phyloP scores from a whole-genome alignment of 2,113 vertebrate species.

The Hylia prasina region DNA sequence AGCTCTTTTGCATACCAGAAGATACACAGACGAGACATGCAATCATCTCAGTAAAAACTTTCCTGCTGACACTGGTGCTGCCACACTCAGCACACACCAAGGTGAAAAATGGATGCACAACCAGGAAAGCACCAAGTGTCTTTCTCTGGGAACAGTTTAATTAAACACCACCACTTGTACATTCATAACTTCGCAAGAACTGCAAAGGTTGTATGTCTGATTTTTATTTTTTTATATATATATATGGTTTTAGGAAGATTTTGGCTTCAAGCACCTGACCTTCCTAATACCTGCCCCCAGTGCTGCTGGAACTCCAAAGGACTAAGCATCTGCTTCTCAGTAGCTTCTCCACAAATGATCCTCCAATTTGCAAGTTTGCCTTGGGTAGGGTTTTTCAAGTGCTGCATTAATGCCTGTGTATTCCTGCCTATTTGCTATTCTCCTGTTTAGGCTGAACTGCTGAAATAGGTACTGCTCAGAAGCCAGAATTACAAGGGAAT shows the following conservation, averaged over 20 bases:
- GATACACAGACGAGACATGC: neutral
- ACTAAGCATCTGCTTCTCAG: neutral
- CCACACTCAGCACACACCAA: neutral
- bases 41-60: neutral
- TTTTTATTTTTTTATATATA: no score
- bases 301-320: neutral
- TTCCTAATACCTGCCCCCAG: neutral
- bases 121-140: neutral
- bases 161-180: neutral
- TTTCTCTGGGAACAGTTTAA: neutral
- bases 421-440: neutral
- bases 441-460: neutral
- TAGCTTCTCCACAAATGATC: neutral
- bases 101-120: neutral
- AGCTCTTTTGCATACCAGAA: neutral
- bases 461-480: neutral
- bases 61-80: neutral
- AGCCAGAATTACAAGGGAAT: neutral
- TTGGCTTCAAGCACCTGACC: neutral
- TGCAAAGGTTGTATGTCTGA: neutral
- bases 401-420: neutral
- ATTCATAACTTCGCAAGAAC: neutral
- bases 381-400: neutral
- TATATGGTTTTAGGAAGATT: neutral
- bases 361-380: neutral